These are phyloP conservation scores for Eulemur mongoz DNA, from an alignment of 2,797 vertebrate genomes.

Conservation along the genomic window DNA sequence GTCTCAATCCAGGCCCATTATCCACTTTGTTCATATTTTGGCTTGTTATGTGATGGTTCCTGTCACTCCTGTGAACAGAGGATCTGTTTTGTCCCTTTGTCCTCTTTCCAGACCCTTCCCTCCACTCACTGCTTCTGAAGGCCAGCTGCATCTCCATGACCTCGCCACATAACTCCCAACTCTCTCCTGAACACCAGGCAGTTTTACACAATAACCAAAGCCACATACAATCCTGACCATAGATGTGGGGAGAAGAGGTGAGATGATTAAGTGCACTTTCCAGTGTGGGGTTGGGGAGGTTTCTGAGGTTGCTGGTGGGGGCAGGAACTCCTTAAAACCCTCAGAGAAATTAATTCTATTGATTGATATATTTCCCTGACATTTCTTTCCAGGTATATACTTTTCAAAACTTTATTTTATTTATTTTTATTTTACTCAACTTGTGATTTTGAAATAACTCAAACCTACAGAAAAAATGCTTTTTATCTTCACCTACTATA, in stretches of 20 bases:
- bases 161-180: background rate
- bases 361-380: background rate
- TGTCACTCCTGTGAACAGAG: background rate
- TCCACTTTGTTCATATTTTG: background rate
- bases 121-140: background rate
- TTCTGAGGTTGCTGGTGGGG: background rate
- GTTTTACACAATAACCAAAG: background rate
- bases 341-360: background rate
- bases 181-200: background rate
- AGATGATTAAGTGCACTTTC: background rate
- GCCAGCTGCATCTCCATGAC: background rate
- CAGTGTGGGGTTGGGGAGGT: background rate
- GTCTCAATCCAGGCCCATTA: background rate
- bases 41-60: background rate
- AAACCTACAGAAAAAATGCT: background rate
- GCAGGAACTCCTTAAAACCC: background rate
- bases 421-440: background rate
- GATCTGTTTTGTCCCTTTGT: background rate
- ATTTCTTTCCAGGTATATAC: background rate
- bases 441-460: background rate
- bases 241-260: background rate
- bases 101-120: background rate
- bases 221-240: accelerated
- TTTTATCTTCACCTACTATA: background rate
- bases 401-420: background rate